These are phyloP conservation scores for Turdus rufiventris DNA, from an alignment of 2,113 vertebrate genomes.

Conservation along the genomic window DNA sequence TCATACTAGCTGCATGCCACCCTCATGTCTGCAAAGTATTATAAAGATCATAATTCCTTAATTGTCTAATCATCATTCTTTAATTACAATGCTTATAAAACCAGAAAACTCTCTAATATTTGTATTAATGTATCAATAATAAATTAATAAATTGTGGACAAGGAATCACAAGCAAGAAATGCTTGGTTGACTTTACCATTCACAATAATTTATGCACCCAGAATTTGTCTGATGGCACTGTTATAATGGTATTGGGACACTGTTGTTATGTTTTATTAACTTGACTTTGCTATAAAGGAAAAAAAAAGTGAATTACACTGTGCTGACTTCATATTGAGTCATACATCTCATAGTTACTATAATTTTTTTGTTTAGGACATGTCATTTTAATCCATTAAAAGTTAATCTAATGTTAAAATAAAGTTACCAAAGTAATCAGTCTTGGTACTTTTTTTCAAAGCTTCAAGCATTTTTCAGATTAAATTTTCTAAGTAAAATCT, in stretches of 20 bases:
- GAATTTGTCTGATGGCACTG: not conserved
- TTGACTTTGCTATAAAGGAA: not conserved
- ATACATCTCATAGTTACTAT: not conserved
- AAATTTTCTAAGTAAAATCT: constrained; percentile 10
- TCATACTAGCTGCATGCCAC: not conserved
- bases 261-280: not conserved
- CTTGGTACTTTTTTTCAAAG: not conserved
- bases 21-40: not conserved
- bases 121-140: not conserved
- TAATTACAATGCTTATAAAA: not conserved
- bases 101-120: not conserved
- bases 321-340: not conserved
- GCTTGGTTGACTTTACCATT: not conserved
- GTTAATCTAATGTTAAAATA: constrained; percentile 12
- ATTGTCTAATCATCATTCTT: not conserved
- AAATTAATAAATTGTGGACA: not conserved
- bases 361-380: not conserved
- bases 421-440: constrained; percentile 10
- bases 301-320: not conserved
- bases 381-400: not conserved
- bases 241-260: not conserved
- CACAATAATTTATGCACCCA: not conserved
- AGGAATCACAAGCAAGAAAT: not conserved
- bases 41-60: not conserved
- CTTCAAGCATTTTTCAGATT: not conserved